Evolutionary conservation across 2,113 vertebrate species (phyloP).

Genomic region (Grammatotria lemairii): DNA sequence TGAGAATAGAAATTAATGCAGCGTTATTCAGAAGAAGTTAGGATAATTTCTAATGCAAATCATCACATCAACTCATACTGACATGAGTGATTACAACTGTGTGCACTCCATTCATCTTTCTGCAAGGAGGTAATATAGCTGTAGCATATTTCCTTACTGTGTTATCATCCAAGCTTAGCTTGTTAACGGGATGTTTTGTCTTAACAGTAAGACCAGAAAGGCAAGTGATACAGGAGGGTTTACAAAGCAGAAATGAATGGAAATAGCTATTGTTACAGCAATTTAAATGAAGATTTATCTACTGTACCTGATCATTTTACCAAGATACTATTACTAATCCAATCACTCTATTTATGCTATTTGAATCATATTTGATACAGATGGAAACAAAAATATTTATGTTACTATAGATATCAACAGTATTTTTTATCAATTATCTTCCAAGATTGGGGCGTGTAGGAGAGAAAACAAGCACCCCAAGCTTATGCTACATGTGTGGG

Average conservation of each 20-base stretch:
- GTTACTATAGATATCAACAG: background rate
- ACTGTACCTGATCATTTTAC: background rate
- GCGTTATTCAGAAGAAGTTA: background rate
- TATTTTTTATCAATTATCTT: background rate
- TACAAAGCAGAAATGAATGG: background rate
- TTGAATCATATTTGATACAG: background rate
- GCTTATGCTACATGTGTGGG: background rate
- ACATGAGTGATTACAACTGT: background rate
- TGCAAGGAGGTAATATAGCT: background rate
- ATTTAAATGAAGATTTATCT: background rate
- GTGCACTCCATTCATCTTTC: background rate
- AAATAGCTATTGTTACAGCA: background rate
- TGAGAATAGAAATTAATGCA: background rate
- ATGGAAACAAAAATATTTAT: background rate
- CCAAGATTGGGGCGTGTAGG: rapidly evolving
- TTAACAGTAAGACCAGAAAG: background rate
- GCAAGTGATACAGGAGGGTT: background rate
- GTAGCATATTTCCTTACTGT: background rate
- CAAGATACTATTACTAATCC: background rate
- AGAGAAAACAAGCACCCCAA: background rate
- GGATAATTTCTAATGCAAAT: background rate
- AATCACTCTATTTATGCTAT: background rate
- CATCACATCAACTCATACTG: background rate
- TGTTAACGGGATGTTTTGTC: background rate
- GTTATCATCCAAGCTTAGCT: background rate